These are phyloP conservation scores for Notoglanidium macrostoma DNA, from an alignment of 2,797 vertebrate species.

Conservation along the genomic window DNA sequence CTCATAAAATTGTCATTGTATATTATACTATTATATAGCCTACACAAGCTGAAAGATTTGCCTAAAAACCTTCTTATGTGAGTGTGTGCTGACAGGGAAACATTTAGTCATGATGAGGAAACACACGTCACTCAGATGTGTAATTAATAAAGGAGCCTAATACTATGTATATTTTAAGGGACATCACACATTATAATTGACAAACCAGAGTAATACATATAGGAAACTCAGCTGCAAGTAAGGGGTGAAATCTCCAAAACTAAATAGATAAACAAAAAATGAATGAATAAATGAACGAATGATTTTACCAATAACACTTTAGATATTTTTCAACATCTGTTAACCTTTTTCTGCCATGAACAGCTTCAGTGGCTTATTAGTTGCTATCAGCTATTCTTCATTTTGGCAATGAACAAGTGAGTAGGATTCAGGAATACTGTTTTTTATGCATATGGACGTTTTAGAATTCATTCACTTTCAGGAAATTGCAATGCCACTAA, in stretches of 20 bases:
- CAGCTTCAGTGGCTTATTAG: not conserved
- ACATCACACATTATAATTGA: not conserved
- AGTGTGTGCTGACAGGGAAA: not conserved
- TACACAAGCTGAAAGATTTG: not conserved
- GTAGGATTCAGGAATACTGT: not conserved
- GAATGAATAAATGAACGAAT: not conserved
- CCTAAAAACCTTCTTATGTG: not conserved
- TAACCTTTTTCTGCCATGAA: not conserved
- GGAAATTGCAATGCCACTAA: not conserved
- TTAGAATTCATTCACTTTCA: not conserved
- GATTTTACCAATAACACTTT: not conserved
- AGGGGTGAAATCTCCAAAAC: not conserved
- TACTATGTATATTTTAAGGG: not conserved
- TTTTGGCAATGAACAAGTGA: not conserved
- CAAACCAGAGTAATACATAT: not conserved
- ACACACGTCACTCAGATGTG: not conserved
- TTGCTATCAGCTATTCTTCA: not conserved
- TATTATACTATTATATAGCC: not conserved
- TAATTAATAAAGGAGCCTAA: not conserved
- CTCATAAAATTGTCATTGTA: not conserved
- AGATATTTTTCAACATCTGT: not conserved
- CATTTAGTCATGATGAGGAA: not conserved
- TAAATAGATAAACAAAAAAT: not conserved
- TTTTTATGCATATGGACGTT: not conserved
- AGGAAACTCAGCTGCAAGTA: not conserved